Percentiles rank a stretch among this genome's conserved stretches.
These are phyloP conservation scores for Siniperca scherzeri DNA, from an alignment of 2,797 vertebrate species.

Conservation along the genomic window DNA sequence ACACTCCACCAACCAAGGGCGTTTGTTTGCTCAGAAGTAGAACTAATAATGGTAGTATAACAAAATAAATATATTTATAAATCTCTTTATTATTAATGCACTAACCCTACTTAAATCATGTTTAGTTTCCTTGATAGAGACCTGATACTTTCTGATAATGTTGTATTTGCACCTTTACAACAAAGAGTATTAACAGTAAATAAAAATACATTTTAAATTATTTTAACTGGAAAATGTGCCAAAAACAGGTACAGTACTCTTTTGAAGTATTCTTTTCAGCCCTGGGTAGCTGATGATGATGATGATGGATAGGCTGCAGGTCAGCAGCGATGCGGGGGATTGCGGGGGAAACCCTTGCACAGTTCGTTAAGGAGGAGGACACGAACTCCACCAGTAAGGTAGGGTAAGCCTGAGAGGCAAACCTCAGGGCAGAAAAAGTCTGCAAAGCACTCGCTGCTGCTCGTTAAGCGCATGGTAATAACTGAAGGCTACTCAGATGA, in stretches of 20 bases:
- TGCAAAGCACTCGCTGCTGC: no score
- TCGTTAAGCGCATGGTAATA: no score
- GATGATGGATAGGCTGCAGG: conserved; percentile 41
- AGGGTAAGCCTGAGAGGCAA: background rate
- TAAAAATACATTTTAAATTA: background rate
- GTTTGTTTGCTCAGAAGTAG: background rate
- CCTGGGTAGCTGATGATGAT: background rate
- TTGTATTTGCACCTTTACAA: background rate
- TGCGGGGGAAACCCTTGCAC: conserved; percentile 9
- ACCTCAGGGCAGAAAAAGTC: no score
- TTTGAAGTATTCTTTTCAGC: background rate
- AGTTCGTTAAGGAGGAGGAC: conserved; percentile 1
- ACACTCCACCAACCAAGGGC: no score
- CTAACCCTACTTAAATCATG: background rate
- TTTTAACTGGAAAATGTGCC: background rate
- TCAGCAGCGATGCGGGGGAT: background rate
- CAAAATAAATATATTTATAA: background rate
- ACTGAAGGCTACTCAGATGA: background rate
- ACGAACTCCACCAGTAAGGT: background rate
- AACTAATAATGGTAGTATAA: background rate
- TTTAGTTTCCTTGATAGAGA: background rate
- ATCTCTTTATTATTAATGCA: background rate
- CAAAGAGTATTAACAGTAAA: no score
- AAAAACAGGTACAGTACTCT: background rate
- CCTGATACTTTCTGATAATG: background rate